Evolutionary conservation across 2,797 vertebrate species (phyloP), one percentile per base, ranked within the genome.

Genomic region (Sebastes minor): DNA sequence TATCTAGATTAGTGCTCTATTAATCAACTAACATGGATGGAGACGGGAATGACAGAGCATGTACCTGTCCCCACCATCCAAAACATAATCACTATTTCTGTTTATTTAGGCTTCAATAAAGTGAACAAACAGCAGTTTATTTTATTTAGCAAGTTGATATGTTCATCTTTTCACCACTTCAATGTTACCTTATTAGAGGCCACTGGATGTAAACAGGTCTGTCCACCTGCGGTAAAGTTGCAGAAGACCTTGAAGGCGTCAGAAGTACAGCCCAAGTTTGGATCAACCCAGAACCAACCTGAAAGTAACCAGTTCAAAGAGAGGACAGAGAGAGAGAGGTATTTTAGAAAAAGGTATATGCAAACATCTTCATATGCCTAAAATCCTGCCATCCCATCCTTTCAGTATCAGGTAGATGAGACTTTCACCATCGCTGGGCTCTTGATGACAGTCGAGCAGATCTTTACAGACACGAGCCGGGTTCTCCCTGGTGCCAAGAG

Each of bases 221-320:
- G 97, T 63, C 99, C 99, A 22, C 98, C 98, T 61, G 97, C 97
- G 74, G 96, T 99, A 76, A 99, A 99, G 91, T 99, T 99, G 91
- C 99, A 99, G 93, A 97, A 99, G 85, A 98, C 99, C 87, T 98
- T 95, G 89, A 99, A 97, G 78, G 98, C 97, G 92, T 99, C 99
- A 72, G 98, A 98, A 59, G 96, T 95, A 85, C 98, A 99, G 73
- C 99, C 99, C 52, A 99, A 94, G 92, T 99, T 99, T 81, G 99
- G 99, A 92, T 99, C 99, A 77, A 99, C 96, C 98, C 98, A 99
- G 94, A 98, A 99, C 94, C 96, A 97, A 90, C 96, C 99, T 99
- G 70, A 86, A 79, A 71, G 62, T 22, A 3, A 71, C 28, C 65
- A 68, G 3, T 46, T 49, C 59, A 79, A 62, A 76, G 10, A 56